Conservation (phyloP, 1,140 invertebrate species). For the Nymphalis io region DNA sequence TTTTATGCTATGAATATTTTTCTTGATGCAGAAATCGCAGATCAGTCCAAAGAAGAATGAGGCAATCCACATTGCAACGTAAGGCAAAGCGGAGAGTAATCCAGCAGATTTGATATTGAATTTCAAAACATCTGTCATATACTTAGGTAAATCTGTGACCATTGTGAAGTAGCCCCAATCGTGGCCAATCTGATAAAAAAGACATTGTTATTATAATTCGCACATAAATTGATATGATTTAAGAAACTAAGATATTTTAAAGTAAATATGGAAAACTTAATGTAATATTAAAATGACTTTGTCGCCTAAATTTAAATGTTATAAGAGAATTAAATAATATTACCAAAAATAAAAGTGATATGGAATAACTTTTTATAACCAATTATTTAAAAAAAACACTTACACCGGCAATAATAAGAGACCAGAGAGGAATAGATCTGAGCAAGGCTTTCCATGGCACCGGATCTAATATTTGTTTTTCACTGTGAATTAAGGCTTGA, state of each 20-base stretch:
- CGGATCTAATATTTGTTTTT: slow-evolving; percentile 59
- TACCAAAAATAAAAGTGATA: too few species aligned
- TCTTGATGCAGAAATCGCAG: slow-evolving; percentile 85
- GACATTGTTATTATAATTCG: background rate
- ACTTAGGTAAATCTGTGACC: slow-evolving; percentile 95
- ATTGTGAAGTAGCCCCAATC: slow-evolving; percentile 98
- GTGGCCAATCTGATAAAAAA: slow-evolving; percentile 83
- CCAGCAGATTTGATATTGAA: slow-evolving; percentile 90
- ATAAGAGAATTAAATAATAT: too few species aligned
- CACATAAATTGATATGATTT: too few species aligned
- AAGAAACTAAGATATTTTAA: too few species aligned
- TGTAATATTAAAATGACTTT: too few species aligned
- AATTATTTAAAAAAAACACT: slow-evolving; percentile 39
- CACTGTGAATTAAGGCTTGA: slow-evolving; percentile 55
- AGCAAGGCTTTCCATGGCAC: slow-evolving; percentile 85
- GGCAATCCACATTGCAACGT: slow-evolving; percentile 87
- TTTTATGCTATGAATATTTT: slow-evolving; percentile 81
- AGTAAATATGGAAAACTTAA: background rate
- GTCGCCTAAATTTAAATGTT: too few species aligned
- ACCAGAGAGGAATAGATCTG: slow-evolving; percentile 85
- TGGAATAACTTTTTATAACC: background rate
- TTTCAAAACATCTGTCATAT: slow-evolving; percentile 93
- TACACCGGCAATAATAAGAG: slow-evolving; percentile 83
- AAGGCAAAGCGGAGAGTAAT: slow-evolving; percentile 85
- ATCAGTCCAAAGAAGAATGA: slow-evolving; percentile 85